Base-by-base conservation (phyloP, 2,888 invertebrate genomes). In the Leptinotarsa rubiginosa region DNA sequence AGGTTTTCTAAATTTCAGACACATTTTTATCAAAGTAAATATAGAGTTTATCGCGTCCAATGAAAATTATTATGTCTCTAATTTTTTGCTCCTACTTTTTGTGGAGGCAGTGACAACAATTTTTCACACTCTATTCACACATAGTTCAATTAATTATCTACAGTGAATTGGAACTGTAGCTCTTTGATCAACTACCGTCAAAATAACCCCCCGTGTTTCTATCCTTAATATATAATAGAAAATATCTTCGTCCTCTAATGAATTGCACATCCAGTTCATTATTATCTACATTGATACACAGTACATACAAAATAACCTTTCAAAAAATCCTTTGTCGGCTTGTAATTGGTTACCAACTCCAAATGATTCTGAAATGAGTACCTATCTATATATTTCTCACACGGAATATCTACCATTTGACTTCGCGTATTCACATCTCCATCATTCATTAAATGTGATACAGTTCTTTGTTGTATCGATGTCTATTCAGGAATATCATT, bases 191-290 rank as follows among this genome's bases (percentile, higher is more conserved):
- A 73, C 65, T 62, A 49, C 70, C 72, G 69, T 77, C 79, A 77
- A 79, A 78, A 73, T 41, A 79, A 77, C 85, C 85, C 83, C 85
- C 80, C 76, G 81, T 80, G 85, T 81, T 82, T 81, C 79, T 83
- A 83, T 84, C 84, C 83, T 85, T 85, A 83, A 84, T 82, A 81
- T 83, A 85, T 84, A 85, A 86, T 85, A 84, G 85, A 85, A 81
- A 83, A 82, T 84, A 84, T 83, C 83, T 84, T 83, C 82, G 81
- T 83, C 82, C 79, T 78, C 76, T 80, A 79, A 80, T 80, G 80
- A 80, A 79, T 80, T 79, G 80, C 80, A 80, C 84, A 85, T 84
- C 84, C 81, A 82, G 75, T 77, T 78, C 78, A 80, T 81, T 82
- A 81, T 81, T 79, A 79, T 74, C 75, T 75, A 71, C 70, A 77